These are phyloP conservation scores for Rhinolophus ferrumequinum DNA, from an alignment of 2,113 vertebrate species.

Conservation along the genomic window DNA sequence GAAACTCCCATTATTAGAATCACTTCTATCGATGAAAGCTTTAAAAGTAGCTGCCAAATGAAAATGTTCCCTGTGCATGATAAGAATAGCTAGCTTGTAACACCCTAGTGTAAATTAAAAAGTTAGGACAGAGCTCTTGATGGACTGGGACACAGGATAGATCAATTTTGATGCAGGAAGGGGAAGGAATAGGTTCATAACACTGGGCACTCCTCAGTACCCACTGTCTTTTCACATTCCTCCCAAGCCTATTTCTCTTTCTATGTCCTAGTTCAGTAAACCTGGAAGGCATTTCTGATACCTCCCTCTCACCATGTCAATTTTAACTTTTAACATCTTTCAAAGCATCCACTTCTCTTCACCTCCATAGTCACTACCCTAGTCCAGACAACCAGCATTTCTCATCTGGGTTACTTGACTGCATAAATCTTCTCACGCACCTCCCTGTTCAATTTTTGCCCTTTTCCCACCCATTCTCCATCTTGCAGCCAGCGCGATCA, in stretches of 20 bases:
- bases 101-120: not conserved
- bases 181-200: not conserved
- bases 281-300: not conserved
- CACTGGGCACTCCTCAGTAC: not conserved
- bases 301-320: not conserved
- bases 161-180: not conserved
- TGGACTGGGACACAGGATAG: not conserved
- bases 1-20: conserved; percentile 57
- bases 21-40: conserved; percentile 50
- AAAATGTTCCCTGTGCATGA: not conserved
- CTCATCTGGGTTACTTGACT: not conserved
- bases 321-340: not conserved
- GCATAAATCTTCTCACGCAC: not conserved
- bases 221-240: not conserved
- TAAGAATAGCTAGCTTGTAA: conserved; percentile 18
- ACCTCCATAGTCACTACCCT: not conserved
- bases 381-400: not conserved
- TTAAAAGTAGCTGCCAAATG: conserved; percentile 30
- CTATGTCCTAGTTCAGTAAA: not conserved
- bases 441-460: not conserved
- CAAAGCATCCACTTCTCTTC: not conserved
- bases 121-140: not conserved
- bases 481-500: not conserved
- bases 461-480: not conserved
- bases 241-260: not conserved